A percentile compares a stretch with the other conserved stretches of the same genome.
These are phyloP conservation scores for Strongylocentrotus purpuratus DNA, from an alignment of 35 echinoderm and acorn worm genomes.

Conservation along the genomic window DNA sequence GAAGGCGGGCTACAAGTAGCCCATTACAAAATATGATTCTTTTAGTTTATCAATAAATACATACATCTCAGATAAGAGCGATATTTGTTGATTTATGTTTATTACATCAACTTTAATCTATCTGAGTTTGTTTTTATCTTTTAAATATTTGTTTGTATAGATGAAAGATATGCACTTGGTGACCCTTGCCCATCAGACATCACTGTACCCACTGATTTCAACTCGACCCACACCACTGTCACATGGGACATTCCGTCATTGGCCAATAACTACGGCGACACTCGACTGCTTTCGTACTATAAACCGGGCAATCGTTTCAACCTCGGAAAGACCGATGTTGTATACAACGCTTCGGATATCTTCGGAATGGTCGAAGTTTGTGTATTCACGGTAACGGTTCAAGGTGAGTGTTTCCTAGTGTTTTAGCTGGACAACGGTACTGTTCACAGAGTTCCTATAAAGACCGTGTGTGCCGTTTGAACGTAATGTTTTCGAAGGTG, in stretches of 20 bases:
- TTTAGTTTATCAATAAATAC: too few relatives aligned
- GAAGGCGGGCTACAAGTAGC: too few relatives aligned
- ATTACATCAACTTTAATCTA: too few relatives aligned
- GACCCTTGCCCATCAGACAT: conserved; percentile 23
- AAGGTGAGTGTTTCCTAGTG: not conserved
- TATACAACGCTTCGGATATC: conserved; percentile 22
- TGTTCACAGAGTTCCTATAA: not conserved
- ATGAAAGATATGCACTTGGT: not conserved
- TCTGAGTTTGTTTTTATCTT: too few relatives aligned
- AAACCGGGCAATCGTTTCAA: conserved; percentile 12
- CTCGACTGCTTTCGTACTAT: not conserved
- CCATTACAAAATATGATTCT: too few relatives aligned
- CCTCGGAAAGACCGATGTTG: not conserved
- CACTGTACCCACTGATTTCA: not conserved
- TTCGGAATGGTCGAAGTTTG: conserved; percentile 24
- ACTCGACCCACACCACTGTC: not conserved
- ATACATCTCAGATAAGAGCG: too few relatives aligned
- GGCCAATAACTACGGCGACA: not conserved
- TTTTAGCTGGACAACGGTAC: not conserved
- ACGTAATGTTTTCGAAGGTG: not conserved
- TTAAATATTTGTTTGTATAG: not conserved
- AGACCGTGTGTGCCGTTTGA: not conserved
- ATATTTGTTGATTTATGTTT: too few relatives aligned
- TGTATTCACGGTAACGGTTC: not conserved
- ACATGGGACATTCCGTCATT: not conserved